Base-by-base conservation (phyloP, 2,888 invertebrate species). In the Laspeyria flexula region DNA sequence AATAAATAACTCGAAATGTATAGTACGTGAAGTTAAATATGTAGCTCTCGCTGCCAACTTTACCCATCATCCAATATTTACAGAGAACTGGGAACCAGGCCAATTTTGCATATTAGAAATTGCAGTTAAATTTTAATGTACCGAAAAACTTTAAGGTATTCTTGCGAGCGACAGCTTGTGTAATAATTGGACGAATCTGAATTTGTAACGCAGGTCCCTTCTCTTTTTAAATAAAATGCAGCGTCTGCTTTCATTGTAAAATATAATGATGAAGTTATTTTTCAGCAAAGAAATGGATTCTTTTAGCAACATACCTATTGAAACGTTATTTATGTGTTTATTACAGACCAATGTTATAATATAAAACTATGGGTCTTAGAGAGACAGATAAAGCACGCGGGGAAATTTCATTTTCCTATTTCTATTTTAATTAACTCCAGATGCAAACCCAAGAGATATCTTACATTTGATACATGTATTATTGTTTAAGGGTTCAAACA, bases 71-170 rank as follows among this genome's bases (percentile, higher is more conserved):
- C 38, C 40, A 56, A 60, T 51, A 60, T 60, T 60, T 57, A 57
- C 43, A 43, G 39, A 29, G 16, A 42, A 46, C 44, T 44, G 53
- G 35, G 41, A 60, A 58, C 38, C 15, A 43, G 34, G 47, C 47
- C 57, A 68, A 65, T 54, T 65, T 63, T 59, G 55, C 43, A 55
- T 55, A 51, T 57, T 57, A 55, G 48, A 52, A 62, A 54, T 57
- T 64, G 48, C 51, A 63, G 48, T 55, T 44, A 35, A 63, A 48
- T 38, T 52, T 56, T 46, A 62, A 62, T 48, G 45, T 50, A 29
- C 34, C 41, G 40, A 48, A 60, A 51, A 57, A 54, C 41, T 52
- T 57, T 34, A 25, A 62, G 55, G 55, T 49, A 27, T 33, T 56
- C 44, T 41, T 15, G 5, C 38, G 11, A 10, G 29, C 53, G 59